Conservation (phyloP, 2,888 invertebrate species). For the Lasioglossum leucozonium region DNA sequence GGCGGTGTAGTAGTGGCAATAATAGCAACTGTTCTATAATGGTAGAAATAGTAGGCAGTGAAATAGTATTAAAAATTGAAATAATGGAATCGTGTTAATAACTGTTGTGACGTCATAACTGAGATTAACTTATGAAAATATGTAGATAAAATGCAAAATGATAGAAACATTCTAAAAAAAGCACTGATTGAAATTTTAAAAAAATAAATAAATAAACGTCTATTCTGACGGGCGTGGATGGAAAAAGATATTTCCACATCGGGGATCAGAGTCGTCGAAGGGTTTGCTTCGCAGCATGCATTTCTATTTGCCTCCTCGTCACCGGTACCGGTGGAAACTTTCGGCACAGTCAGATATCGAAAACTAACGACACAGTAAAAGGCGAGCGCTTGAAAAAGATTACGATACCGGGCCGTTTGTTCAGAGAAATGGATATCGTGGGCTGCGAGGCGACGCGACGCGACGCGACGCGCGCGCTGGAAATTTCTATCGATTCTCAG, state of each 20-base stretch:
- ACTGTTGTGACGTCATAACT: not conserved
- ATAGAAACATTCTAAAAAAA: not conserved
- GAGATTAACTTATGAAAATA: too few relatives aligned
- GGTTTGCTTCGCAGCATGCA: constrained; percentile 9
- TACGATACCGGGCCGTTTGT: constrained; percentile 70
- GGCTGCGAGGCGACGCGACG: constrained; percentile 52
- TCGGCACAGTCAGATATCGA: constrained; percentile 54
- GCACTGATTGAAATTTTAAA: not conserved
- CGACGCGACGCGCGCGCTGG: constrained; percentile 53
- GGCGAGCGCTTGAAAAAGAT: constrained; percentile 63
- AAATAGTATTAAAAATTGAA: too few relatives aligned
- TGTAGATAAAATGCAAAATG: not conserved
- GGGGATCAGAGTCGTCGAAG: not conserved
- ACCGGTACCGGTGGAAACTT: constrained; percentile 50
- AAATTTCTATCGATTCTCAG: constrained; percentile 74
- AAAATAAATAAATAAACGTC: not conserved
- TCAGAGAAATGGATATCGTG: constrained; percentile 61
- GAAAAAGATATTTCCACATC: constrained; percentile 7
- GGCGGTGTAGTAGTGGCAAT: too few relatives aligned
- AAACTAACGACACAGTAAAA: constrained; percentile 59
- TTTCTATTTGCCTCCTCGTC: constrained; percentile 51
- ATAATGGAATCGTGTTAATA: not conserved
- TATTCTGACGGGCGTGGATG: not conserved
- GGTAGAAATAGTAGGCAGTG: not conserved
- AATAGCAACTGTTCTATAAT: too few relatives aligned